phyloP scores from a whole-genome alignment of 1,140 invertebrate species.

The Diorhabda sublineata region DNA sequence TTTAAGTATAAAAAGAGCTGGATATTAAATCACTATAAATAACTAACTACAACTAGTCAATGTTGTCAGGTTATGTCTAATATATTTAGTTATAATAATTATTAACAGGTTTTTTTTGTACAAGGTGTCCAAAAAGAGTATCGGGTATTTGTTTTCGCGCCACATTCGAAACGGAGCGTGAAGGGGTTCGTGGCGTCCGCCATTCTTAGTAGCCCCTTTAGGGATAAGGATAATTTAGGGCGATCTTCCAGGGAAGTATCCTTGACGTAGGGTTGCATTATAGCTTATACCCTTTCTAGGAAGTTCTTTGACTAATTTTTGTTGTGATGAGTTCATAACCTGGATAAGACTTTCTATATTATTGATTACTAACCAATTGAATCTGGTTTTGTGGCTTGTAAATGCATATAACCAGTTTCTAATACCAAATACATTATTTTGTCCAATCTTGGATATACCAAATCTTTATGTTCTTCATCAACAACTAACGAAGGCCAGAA shows the following conservation, averaged over 20 bases:
- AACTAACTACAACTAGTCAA: background rate
- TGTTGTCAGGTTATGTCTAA: no score
- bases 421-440: slow-evolving; percentile 52
- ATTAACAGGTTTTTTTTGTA: background rate
- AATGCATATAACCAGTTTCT: slow-evolving; percentile 67
- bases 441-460: slow-evolving; percentile 59
- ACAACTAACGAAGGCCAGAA: slow-evolving; percentile 57
- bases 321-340: slow-evolving; percentile 21
- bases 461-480: slow-evolving; percentile 52
- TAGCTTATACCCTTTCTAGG: slow-evolving; percentile 5
- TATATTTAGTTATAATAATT: background rate
- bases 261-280: background rate
- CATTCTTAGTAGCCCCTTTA: background rate
- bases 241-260: background rate
- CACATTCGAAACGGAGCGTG: no score
- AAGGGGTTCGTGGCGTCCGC: no score
- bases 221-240: background rate
- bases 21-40: background rate
- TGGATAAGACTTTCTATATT: slow-evolving; percentile 34
- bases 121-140: background rate
- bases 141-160: no score
- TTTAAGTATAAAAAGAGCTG: no score
- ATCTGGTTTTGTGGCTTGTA: slow-evolving; percentile 84
- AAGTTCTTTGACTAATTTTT: slow-evolving; percentile 18
- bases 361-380: slow-evolving; percentile 63